A percentile compares a stretch with the other conserved stretches of the same genome.
These are phyloP conservation scores for Siphamia tubifer DNA, from an alignment of 2,113 vertebrate species.

Conservation along the genomic window DNA sequence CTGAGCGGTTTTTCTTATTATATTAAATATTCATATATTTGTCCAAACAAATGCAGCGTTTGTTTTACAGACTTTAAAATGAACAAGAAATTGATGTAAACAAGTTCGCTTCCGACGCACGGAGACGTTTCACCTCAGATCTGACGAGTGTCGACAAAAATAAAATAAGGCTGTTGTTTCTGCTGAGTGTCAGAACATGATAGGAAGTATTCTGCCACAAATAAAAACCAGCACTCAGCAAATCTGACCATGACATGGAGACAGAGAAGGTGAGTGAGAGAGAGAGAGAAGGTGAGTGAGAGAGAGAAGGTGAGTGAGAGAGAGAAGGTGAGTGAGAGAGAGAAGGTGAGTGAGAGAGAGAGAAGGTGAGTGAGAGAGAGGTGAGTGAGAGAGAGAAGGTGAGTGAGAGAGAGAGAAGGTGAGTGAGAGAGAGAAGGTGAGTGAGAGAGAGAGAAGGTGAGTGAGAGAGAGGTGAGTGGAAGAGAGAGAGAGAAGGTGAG, in stretches of 20 bases:
- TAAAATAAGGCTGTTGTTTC: constrained; percentile 21
- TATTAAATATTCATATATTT: no score
- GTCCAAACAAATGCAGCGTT: no score
- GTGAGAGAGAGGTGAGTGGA: no score
- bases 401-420: background rate
- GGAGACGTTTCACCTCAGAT: constrained; percentile 13
- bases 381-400: background rate
- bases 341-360: background rate
- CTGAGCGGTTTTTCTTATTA: no score
- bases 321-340: no score
- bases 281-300: background rate
- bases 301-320: background rate
- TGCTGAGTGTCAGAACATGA: constrained; percentile 72
- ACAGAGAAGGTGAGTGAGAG: background rate
- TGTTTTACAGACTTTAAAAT: no score
- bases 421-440: constrained; percentile 4
- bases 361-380: constrained; percentile 7
- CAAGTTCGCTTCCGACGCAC: no score
- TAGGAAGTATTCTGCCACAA: constrained; percentile 55
- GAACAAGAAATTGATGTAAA: no score
- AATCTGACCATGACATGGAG: background rate
- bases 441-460: background rate
- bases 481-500: constrained; percentile 6
- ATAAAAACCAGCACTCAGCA: constrained; percentile 70
- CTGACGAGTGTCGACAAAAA: background rate